Evolutionary conservation across 2,888 invertebrate genomes (phyloP).

Genomic region (Apotomis betuletana): DNA sequence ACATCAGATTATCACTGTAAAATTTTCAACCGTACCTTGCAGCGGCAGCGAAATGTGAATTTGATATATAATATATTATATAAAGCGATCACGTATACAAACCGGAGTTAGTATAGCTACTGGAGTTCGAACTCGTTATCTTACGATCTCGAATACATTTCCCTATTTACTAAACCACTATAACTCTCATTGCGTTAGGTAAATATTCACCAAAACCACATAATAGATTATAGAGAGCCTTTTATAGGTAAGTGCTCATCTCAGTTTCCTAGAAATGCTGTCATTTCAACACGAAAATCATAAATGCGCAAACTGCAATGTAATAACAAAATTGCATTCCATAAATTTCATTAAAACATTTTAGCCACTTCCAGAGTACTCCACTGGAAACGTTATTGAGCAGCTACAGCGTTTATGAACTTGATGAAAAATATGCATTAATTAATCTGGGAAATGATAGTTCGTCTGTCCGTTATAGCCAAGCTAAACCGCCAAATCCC

Average conservation of each 20-base stretch:
- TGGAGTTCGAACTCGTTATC: too few species aligned
- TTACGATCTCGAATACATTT: too few species aligned
- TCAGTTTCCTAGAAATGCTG: not conserved
- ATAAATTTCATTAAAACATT: slow-evolving; percentile 1
- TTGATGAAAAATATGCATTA: slow-evolving; percentile 31
- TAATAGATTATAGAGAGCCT: not conserved
- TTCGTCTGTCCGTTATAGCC: slow-evolving; percentile 19
- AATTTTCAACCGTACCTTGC: not conserved
- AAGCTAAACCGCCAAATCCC: slow-evolving; percentile 45
- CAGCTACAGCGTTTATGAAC: slow-evolving; percentile 11
- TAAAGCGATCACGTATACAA: too few species aligned
- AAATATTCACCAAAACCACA: too few species aligned
- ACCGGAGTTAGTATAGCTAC: too few species aligned
- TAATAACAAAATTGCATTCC: not conserved
- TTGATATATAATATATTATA: too few species aligned
- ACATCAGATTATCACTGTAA: not conserved
- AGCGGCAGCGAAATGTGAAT: not conserved
- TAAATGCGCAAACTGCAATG: slow-evolving; percentile 1
- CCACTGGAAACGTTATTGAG: slow-evolving; percentile 1
- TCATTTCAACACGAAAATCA: not conserved
- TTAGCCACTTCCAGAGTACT: slow-evolving; percentile 12
- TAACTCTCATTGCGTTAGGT: too few species aligned
- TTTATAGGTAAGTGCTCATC: not conserved
- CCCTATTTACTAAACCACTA: too few species aligned
- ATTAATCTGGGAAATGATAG: slow-evolving; percentile 34